Evolutionary conservation across 2,888 invertebrate genomes (phyloP), one percentile per base, ranked within the genome.

Genomic region (Hypena proboscidalis): DNA sequence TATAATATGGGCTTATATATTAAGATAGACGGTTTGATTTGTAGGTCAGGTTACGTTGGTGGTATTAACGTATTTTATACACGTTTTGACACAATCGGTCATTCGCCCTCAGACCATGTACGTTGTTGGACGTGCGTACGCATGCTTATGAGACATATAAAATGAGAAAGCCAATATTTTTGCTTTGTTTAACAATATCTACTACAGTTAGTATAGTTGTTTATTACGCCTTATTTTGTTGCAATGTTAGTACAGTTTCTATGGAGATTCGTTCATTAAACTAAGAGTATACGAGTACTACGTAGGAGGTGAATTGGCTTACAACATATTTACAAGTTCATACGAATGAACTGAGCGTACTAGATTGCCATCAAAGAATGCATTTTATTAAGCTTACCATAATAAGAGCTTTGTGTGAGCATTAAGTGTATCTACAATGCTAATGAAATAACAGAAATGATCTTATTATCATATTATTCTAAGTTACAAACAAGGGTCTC

Each of bases 71-170:
- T 69, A 76, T 77, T 71, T 71, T 68, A 76, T 67, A 64, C 81
- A 82, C 82, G 81, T 80, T 67, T 64, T 57, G 58, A 66, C 66
- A 71, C 80, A 80, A 81, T 81, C 80, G 82, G 80, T 77, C 83
- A 77, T 76, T 81, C 71, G 70, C 78, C 76, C 67, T 64, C 59
- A 52, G 63, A 56, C 67, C 61, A 54, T 54, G 48, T 54, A 40
- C 46, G 56, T 32, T 38, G 46, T 25, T 3, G 40, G 63, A 67
- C 74, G 74, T 74, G 74, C 58, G 55, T 50, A 61, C 42, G 74
- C 70, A 70, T 72, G 58, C 44, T 55, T 67, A 68, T 66, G 58
- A 56, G 62, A 63, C 60, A 57, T 55, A 69, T 67, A 66, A 66
- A 67, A 55, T 45, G 57, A 56, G 63, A 67, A 67, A 70, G 64